Percentiles rank a stretch among this genome's conserved stretches.
Conservation (phyloP, 1,140 invertebrate species). For the Ladona fulva region DNA sequence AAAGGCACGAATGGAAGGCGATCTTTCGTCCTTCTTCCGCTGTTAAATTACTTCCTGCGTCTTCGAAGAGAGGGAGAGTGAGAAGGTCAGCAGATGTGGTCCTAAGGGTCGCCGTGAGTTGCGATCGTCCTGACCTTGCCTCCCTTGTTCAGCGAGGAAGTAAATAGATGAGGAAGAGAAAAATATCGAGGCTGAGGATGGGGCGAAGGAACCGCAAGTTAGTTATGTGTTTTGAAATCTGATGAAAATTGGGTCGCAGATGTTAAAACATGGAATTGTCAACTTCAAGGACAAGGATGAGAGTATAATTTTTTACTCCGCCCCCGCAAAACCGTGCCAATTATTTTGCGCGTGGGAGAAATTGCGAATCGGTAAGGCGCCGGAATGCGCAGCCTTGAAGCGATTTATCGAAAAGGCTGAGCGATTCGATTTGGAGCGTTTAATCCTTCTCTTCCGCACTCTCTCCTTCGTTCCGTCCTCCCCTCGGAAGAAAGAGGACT, state of each 20-base stretch:
- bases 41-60: too few relatives aligned
- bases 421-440: not conserved
- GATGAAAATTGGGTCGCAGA: not conserved
- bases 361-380: not conserved
- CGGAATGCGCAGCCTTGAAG: not conserved
- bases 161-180: not conserved
- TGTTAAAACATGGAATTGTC: not conserved
- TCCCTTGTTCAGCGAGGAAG: not conserved
- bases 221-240: constrained; percentile 2
- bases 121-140: not conserved
- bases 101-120: not conserved
- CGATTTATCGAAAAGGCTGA: not conserved
- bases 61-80: too few relatives aligned
- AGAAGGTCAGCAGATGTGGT: too few relatives aligned
- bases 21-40: too few relatives aligned
- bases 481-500: too few relatives aligned
- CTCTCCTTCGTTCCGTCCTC: not conserved
- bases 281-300: not conserved
- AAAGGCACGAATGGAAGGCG: too few relatives aligned
- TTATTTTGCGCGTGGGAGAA: not conserved
- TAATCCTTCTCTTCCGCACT: not conserved
- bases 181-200: not conserved
- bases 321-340: not conserved
- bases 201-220: not conserved
- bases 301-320: not conserved